Percentiles rank a stretch among this genome's conserved stretches.
These are phyloP conservation scores for Sebastes goodei DNA, from an alignment of 2,797 vertebrate species.

Conservation along the genomic window DNA sequence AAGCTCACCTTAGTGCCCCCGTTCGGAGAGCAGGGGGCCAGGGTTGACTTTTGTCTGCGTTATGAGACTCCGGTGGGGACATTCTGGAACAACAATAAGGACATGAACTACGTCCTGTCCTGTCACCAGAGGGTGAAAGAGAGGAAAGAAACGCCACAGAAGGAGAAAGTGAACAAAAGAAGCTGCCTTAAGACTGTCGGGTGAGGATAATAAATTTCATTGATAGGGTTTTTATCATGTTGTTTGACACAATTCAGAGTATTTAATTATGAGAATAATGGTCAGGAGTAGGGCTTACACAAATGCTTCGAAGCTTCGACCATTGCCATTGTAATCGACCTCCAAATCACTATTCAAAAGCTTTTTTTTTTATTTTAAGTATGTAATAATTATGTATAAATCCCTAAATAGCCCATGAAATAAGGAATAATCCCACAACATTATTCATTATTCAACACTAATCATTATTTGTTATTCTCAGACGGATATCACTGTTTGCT, in stretches of 20 bases:
- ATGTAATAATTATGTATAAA: too few species aligned
- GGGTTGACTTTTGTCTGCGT: conserved; percentile 94
- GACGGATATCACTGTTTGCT: too few species aligned
- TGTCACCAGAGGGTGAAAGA: conserved; percentile 84
- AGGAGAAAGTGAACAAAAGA: conserved; percentile 83
- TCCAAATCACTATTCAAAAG: too few species aligned
- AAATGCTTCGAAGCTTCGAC: too few species aligned
- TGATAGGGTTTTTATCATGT: neutral
- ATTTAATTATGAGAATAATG: neutral
- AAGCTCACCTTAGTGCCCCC: conserved; percentile 90
- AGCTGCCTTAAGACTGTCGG: conserved; percentile 91
- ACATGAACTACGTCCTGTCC: conserved; percentile 88
- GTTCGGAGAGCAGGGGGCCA: conserved; percentile 83
- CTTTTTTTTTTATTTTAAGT: too few species aligned
- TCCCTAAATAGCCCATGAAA: too few species aligned
- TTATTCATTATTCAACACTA: too few species aligned
- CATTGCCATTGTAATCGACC: too few species aligned
- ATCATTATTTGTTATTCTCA: too few species aligned
- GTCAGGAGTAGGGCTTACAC: neutral
- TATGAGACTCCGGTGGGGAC: conserved; percentile 91
- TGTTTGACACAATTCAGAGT: neutral
- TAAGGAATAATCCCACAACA: too few species aligned
- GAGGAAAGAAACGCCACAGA: conserved; percentile 63
- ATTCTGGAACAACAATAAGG: conserved; percentile 95
- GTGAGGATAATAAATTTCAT: conserved; percentile 75